A percentile compares a stretch with the other conserved stretches of the same genome.
Conservation (phyloP, 2,888 invertebrate species). For the Leistus spinibarbis region DNA sequence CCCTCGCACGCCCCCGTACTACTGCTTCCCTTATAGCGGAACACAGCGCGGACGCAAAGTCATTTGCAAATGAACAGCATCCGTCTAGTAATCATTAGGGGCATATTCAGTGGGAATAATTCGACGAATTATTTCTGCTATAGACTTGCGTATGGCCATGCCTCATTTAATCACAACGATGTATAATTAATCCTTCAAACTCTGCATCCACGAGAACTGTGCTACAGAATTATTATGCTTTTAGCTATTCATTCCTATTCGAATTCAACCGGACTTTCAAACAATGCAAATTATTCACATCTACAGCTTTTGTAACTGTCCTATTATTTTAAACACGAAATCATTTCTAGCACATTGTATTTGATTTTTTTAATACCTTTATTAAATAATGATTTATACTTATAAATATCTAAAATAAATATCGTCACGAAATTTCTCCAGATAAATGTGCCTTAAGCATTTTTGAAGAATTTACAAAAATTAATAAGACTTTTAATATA, state of each 20-base stretch:
- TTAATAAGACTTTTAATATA: too few relatives aligned
- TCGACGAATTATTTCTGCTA: slow-evolving; percentile 54
- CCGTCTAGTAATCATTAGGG: slow-evolving; percentile 56
- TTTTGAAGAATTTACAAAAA: too few relatives aligned
- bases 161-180: slow-evolving; percentile 39
- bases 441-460: too few relatives aligned
- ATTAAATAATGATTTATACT: too few relatives aligned
- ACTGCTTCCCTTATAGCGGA: slow-evolving; percentile 43
- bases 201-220: not conserved
- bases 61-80: slow-evolving; percentile 59
- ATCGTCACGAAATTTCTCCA: too few relatives aligned
- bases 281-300: not conserved
- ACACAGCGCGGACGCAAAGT: slow-evolving; percentile 52
- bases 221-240: not conserved
- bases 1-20: not conserved
- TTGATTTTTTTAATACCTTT: too few relatives aligned
- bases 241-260: not conserved
- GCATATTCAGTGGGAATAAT: slow-evolving; percentile 58
- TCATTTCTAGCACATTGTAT: too few relatives aligned
- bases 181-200: slow-evolving; percentile 36
- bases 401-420: too few relatives aligned
- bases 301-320: not conserved
- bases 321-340: too few relatives aligned
- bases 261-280: not conserved
- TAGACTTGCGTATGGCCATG: slow-evolving; percentile 36